Evolutionary conservation across 2,888 invertebrate species (phyloP).

Genomic region (Metacarcinus magister): DNA sequence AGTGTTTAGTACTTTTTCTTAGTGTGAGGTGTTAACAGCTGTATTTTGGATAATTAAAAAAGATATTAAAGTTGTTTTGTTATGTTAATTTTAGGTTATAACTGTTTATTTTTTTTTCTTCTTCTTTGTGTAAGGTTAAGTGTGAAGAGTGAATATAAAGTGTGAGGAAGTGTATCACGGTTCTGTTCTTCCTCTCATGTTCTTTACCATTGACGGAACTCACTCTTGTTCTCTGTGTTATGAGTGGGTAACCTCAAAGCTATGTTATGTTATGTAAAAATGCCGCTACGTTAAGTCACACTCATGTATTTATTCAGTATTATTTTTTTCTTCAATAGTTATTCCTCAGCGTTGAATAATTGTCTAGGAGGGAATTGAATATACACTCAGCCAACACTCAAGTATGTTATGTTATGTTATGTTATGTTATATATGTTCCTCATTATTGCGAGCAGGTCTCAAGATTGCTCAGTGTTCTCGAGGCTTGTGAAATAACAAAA

Average conservation of each 20-base stretch:
- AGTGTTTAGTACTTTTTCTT: no score
- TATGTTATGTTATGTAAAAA: background rate
- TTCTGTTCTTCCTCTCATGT: background rate
- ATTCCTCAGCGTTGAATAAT: background rate
- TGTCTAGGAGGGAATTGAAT: background rate
- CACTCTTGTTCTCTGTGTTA: no score
- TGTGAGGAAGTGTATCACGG: background rate
- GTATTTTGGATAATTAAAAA: no score
- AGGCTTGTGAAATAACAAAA: background rate
- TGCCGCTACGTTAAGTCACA: background rate
- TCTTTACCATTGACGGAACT: no score
- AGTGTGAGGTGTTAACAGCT: no score
- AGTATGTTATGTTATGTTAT: background rate
- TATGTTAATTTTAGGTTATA: background rate
- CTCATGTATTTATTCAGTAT: background rate
- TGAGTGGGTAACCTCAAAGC: background rate
- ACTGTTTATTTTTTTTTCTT: background rate
- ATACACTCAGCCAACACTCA: slow-evolving; percentile 13
- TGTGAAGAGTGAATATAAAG: background rate
- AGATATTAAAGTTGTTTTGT: background rate
- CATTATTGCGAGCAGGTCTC: background rate
- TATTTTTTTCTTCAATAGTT: background rate
- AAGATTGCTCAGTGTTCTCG: background rate
- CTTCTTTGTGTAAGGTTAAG: background rate
- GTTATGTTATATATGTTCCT: background rate